A percentile compares a stretch with the other conserved stretches of the same genome.
Conservation (phyloP, 2,113 vertebrate species). For the Limnothrissa miodon region DNA sequence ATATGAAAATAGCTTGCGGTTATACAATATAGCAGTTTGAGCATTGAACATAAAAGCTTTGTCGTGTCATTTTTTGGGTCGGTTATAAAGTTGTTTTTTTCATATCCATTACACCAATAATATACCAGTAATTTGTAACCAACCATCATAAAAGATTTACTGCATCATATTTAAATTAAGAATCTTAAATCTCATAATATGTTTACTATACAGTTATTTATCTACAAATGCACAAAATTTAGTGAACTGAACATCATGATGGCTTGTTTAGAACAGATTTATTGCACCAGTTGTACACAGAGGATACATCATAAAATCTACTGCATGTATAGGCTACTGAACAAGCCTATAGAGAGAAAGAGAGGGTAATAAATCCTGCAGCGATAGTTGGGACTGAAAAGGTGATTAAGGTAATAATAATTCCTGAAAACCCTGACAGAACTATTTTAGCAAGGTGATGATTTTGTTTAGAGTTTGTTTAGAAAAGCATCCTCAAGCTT, state of each 20-base stretch:
- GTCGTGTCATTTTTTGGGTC: neutral
- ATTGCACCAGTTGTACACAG: neutral
- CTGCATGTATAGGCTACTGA: neutral
- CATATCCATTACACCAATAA: too few species aligned
- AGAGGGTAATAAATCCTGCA: neutral
- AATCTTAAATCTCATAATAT: too few species aligned
- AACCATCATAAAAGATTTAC: too few species aligned
- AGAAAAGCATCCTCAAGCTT: neutral
- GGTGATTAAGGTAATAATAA: neutral
- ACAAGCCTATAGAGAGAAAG: too few species aligned
- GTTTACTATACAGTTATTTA: neutral
- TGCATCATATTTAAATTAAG: too few species aligned
- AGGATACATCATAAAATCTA: neutral
- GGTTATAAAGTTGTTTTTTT: too few species aligned
- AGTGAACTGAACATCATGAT: neutral
- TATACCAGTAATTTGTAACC: too few species aligned
- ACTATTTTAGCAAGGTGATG: too few species aligned
- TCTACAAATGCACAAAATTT: neutral
- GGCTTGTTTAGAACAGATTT: neutral
- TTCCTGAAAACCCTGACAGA: too few species aligned
- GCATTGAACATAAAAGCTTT: slow-evolving; percentile 26
- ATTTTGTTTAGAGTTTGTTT: neutral
- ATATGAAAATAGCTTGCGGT: slow-evolving; percentile 24
- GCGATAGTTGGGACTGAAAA: neutral
- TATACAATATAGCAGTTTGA: slow-evolving; percentile 53